Evolutionary conservation across 2,113 vertebrate genomes (phyloP), one percentile per base, ranked within the genome.

Genomic region (Neolamprologus sp.): DNA sequence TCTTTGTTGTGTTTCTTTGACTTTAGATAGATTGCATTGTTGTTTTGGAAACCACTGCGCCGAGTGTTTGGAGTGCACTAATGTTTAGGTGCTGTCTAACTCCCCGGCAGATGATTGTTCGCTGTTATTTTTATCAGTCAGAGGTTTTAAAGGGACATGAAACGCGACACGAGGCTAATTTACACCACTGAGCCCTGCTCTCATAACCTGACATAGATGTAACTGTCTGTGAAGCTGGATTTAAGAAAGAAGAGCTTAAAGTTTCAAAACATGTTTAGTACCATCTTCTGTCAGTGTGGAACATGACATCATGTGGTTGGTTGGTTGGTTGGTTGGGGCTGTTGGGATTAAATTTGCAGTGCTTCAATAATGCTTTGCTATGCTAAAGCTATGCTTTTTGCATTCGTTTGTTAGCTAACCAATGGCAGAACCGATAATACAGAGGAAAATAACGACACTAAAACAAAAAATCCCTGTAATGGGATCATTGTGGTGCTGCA

Each of bases 391-490:
- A 55, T 23, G 53, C 11, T 3, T 54, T 21, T 21, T 58, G 14
- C 26, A 17, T 58, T 60, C 0, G 8, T 60, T 9, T 31, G 57
- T 3, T 60, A 31, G 26, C 26, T 60, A 31, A 31, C 26, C 26
- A 60, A 16, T 60, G 57, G 8, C 57, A 31, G 26, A 60, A 60
- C 8, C 2, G 1, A 60, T 31, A 60, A 17, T 4, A 31, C 26
- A 58, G 14, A 31, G 2, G 7, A 58, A 58, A 58, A 31, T 31
- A 31, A 28, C 3, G 7, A 58, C 7, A 31, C 55, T 9, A 4
- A 58, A 28, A 31, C 13, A 0, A 16, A 31, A 58, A 58, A 16
- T 58, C 7, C 0, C 26, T 31, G 26, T 58, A 28, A 28, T 58
- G 1, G 26, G 55, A 1, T 21, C 3, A 54, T 11, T 54, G 9